Evolutionary conservation across 2,113 vertebrate species (phyloP), one percentile per base, ranked within the genome.

Genomic region (Chrysemys picta): DNA sequence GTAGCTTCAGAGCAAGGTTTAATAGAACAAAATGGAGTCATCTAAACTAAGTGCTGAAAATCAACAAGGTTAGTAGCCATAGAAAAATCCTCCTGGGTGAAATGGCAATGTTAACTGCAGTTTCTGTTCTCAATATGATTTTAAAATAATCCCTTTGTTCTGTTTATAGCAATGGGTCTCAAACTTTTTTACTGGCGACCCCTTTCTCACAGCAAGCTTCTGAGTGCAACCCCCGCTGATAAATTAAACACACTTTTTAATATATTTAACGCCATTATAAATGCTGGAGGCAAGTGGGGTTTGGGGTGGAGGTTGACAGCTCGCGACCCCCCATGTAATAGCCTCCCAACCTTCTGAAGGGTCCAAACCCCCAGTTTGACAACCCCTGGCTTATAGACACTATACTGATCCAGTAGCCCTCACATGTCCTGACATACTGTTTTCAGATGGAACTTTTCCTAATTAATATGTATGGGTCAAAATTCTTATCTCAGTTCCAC

Each of bases 31-130:
- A 90, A 93, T 91, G 84, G 93, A 97, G 19, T 89, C 11, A 54
- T 97, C 87, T 92, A 42, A 95, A 96, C 35, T 91, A 86, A 95
- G 65, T 93, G 57, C 84, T 96, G 75, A 92, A 95, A 95, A 91
- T 85, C 93, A 89, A 87, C 84, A 80, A 89, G 85, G 65, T 92
- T 93, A 95, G 94, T 88, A 96, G 93, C 69, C 87, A 13, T 47
- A 89, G 89, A 95, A 95, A 49, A 85, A 91, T 85, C 79, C 95
- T 93, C 92, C 0, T 0, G 89, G 79, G 93, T 94, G 85, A 94
- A 93, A 91, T 95, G 95, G 92, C 8, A n/a, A 95, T 92, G 85
- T 92, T 85, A 89, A 96, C 65, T 56, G 82, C 81, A 16, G 94
- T 95, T 96, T 96, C 92, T 93, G 65, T 79, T 96, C 87, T 95